Base-by-base conservation (phyloP, 2,888 invertebrate genomes). In the Operophtera brumata region DNA sequence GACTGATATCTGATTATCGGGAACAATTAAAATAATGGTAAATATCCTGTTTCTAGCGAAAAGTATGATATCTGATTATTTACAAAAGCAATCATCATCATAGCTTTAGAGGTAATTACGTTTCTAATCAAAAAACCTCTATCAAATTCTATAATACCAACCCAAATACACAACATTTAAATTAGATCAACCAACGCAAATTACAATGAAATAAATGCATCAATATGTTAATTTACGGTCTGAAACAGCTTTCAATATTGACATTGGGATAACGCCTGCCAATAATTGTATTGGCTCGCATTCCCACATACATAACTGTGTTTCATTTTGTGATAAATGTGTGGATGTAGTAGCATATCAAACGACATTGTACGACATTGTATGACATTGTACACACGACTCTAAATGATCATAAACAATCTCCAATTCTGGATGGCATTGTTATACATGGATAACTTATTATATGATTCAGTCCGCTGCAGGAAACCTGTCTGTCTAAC, bases 241-340 rank as follows among this genome's bases (percentile, higher is more conserved):
- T 11, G 50, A 59, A 54, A 57, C 54, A 67, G 65, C 52, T 59
- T 65, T 67, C 57, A 61, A 46, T 74, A 76, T 74, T 78, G 70
- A 73, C 73, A 70, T 61, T 67, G 52, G 63, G 60, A 68, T 75
- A 74, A 69, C 73, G 67, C 48, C 54, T 41, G 54, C 55, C 66
- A 65, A 69, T 79, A 74, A 72, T 78, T 73, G 71, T 72, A 72
- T 75, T 73, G 73, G 69, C 50, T 62, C 36, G 62, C 53, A 62
- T 68, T 65, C 54, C 59, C 66, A 52, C 61, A 54, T 60, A 66
- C 68, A 72, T 77, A 70, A 70, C 75, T 70, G 65, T 75, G 69
- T 71, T 73, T 71, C 70, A 70, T 62, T 62, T 59, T 46, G 59
- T 72, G 67, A 78, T 69, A 71, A 65, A 73, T 70, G 66, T 59